Evolutionary conservation across 2,888 invertebrate genomes (phyloP).

Genomic region (Hypselothyrea guttata): DNA sequence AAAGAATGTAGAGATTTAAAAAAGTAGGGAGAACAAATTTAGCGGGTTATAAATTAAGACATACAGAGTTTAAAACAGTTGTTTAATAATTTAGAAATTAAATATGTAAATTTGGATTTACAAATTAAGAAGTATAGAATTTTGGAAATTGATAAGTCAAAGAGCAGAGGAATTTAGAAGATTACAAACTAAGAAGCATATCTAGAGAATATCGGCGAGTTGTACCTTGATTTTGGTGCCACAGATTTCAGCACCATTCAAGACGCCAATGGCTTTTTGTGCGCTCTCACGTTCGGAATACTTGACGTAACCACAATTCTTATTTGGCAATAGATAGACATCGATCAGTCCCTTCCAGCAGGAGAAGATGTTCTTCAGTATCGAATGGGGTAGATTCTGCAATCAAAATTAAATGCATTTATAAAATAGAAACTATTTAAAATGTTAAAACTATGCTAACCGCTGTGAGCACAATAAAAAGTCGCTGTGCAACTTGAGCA

Average conservation of each 20-base stretch:
- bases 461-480: slow-evolving; percentile 85
- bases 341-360: slow-evolving; percentile 95
- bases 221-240: slow-evolving; percentile 88
- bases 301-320: slow-evolving; percentile 96
- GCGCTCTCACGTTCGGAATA: slow-evolving; percentile 90
- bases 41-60: too few species aligned
- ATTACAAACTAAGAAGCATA: too few species aligned
- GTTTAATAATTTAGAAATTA: too few species aligned
- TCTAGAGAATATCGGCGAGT: too few species aligned
- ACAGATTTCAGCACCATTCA: slow-evolving; percentile 94
- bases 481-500: slow-evolving; percentile 86
- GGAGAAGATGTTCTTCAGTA: slow-evolving; percentile 93
- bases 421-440: neutral
- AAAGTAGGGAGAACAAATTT: too few species aligned
- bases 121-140: too few species aligned
- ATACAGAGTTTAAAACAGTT: too few species aligned
- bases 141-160: too few species aligned
- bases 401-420: slow-evolving; percentile 66
- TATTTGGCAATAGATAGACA: slow-evolving; percentile 93
- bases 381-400: slow-evolving; percentile 88
- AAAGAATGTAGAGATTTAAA: too few species aligned
- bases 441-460: slow-evolving; percentile 53
- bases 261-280: slow-evolving; percentile 81
- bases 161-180: too few species aligned
- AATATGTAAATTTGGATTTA: too few species aligned